phyloP scores from a whole-genome alignment of 2,888 invertebrate genomes.

The Latrodectus hesperus region DNA sequence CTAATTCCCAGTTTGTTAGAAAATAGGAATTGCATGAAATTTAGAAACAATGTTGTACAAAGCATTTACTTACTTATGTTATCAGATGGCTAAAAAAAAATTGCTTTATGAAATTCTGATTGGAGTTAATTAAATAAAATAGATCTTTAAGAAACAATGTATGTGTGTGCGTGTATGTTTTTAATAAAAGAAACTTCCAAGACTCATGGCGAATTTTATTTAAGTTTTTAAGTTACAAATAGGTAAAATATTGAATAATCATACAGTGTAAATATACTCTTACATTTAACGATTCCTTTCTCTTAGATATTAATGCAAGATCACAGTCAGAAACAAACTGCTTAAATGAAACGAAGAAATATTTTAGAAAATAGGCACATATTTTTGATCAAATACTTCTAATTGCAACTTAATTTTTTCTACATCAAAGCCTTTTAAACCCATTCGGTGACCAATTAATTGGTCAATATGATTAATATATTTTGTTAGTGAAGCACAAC shows the following conservation, averaged over 20 bases:
- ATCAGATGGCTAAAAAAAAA: neutral
- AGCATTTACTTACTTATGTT: no score
- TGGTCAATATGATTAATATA: conserved; percentile 22
- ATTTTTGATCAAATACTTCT: conserved; percentile 16
- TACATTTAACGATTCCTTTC: conserved; percentile 53
- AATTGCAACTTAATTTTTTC: conserved; percentile 17
- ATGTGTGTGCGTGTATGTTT: no score
- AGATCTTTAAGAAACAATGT: neutral
- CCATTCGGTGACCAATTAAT: conserved; percentile 63
- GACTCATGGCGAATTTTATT: conserved; percentile 66
- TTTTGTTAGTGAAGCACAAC: conserved; percentile 4
- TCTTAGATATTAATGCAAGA: conserved; percentile 53
- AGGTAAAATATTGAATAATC: conserved; percentile 67
- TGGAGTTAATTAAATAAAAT: neutral
- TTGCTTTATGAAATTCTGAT: neutral
- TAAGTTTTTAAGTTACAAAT: conserved; percentile 60
- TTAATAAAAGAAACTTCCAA: conserved; percentile 41
- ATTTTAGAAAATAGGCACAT: conserved; percentile 53
- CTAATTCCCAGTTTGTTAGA: no score
- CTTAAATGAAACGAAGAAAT: conserved; percentile 53
- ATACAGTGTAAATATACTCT: conserved; percentile 69
- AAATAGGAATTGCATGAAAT: no score
- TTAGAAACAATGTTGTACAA: no score
- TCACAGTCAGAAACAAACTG: conserved; percentile 65
- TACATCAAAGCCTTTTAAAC: conserved; percentile 66